Base-by-base conservation (phyloP, 2,888 invertebrate genomes). In the Cotesia congregata region DNA sequence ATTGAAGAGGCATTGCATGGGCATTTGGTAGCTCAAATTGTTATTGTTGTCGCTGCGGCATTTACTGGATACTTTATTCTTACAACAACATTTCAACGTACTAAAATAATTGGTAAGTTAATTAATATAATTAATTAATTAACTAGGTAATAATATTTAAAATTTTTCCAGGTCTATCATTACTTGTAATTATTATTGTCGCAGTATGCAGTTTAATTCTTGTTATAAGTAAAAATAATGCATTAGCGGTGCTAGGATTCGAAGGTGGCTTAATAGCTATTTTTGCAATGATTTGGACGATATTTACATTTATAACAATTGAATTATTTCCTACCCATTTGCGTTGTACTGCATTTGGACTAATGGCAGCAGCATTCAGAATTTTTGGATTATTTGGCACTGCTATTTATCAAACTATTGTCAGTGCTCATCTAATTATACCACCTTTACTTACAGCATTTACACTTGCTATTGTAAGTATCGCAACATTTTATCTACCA, bases 1-100 rank as follows among this genome's bases (percentile, higher is more conserved):
- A 88, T 93, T 80, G 90, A 91, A 60, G 92, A 92, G 79, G 88
- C 90, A 40, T 85, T 91, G 75, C 88, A 88, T 71, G 90, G 90
- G 78, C 90, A 90, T 78, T 86, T 91, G 9, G 90, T 90, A 76
- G 90, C 90, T 68, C 90, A 90, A 83, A 78, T 90, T 68, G 89
- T 90, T 17, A 88, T 91, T 71, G 86, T 91, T 72, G 90, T 90
- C 12, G 90, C 90, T 12, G 90, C 90, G 41, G 85, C 87, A 65
- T 78, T 90, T 50, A 88, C 90, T 68, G 90, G 90, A 50, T 50
- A 50, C 65, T 79, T 90, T 60, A 85, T 89, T 20, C 86, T 90
- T 38, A 90, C 90, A 61, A 85, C 86, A 61, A 85, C 86, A 79
- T 83, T 90, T 59, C 90, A 90, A 72, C 86, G 91, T 79, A 88